These are phyloP conservation scores for Myotis davidii DNA, from an alignment of 2,113 vertebrate genomes.

Conservation along the genomic window DNA sequence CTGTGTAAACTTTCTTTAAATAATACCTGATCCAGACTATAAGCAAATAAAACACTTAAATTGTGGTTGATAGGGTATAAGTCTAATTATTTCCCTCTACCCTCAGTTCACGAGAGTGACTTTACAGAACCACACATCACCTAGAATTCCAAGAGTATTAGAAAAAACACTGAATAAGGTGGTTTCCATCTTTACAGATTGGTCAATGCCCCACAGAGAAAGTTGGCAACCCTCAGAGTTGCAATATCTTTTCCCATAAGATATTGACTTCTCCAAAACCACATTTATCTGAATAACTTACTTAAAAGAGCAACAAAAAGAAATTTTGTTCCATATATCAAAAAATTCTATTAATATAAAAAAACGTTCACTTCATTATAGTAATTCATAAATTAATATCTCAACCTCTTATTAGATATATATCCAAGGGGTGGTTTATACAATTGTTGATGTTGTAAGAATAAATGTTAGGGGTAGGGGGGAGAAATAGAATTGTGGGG, in stretches of 20 bases:
- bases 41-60: neutral
- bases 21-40: neutral
- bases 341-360: conserved; percentile 33
- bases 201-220: neutral
- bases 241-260: neutral
- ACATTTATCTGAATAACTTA: neutral
- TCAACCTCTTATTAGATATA: conserved; percentile 21
- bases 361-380: neutral
- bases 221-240: neutral
- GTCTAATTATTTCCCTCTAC: too few species aligned
- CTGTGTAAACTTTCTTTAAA: neutral
- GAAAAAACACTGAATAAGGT: neutral
- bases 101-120: neutral
- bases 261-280: neutral
- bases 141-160: neutral
- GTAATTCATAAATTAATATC: conserved; percentile 25
- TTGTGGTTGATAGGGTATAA: neutral
- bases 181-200: neutral
- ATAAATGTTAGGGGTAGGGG: too few species aligned
- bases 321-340: neutral
- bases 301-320: neutral
- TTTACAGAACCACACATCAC: neutral
- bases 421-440: neutral
- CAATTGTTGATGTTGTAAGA: neutral
- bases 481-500: too few species aligned